phyloP scores from a whole-genome alignment of 2,888 invertebrate species.

The Drosophila putrida region DNA sequence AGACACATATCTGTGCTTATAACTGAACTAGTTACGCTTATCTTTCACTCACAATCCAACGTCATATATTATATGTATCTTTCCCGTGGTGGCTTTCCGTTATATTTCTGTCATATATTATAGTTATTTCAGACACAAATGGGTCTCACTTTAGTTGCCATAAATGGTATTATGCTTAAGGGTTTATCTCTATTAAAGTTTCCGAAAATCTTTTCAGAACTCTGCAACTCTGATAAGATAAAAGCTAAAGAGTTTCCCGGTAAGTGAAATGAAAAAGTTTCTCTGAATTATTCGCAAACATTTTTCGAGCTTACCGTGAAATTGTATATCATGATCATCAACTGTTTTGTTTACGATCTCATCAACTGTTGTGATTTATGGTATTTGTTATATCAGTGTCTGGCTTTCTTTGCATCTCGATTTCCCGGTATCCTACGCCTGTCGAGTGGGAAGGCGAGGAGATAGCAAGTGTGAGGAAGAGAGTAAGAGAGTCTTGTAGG shows the following conservation, averaged over 20 bases:
- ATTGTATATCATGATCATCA: conserved; percentile 5
- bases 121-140: conserved; percentile 3
- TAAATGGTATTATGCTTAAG: conserved; percentile 13
- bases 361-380: conserved; percentile 20
- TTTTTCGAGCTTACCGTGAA: conserved; percentile 1
- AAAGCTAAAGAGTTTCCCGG: conserved; percentile 6
- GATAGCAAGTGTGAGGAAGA: background rate
- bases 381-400: conserved; percentile 19
- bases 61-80: conserved; percentile 6
- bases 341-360: conserved; percentile 8
- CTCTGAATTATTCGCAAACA: background rate
- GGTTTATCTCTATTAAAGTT: conserved; percentile 11
- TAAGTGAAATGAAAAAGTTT: conserved; percentile 14
- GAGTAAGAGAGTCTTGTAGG: background rate
- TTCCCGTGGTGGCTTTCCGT: background rate
- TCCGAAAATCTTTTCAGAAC: background rate
- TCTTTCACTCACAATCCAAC: conserved; percentile 9
- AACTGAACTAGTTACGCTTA: conserved; percentile 30
- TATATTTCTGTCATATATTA: conserved; percentile 8
- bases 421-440: conserved; percentile 47
- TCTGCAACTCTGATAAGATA: conserved; percentile 14
- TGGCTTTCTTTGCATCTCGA: conserved; percentile 19
- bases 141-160: conserved; percentile 1
- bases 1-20: conserved; percentile 3
- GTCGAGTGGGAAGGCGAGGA: too few species aligned